These are phyloP conservation scores for Anagrus nilaparvatae DNA, from an alignment of 1,140 invertebrate genomes.

Conservation along the genomic window DNA sequence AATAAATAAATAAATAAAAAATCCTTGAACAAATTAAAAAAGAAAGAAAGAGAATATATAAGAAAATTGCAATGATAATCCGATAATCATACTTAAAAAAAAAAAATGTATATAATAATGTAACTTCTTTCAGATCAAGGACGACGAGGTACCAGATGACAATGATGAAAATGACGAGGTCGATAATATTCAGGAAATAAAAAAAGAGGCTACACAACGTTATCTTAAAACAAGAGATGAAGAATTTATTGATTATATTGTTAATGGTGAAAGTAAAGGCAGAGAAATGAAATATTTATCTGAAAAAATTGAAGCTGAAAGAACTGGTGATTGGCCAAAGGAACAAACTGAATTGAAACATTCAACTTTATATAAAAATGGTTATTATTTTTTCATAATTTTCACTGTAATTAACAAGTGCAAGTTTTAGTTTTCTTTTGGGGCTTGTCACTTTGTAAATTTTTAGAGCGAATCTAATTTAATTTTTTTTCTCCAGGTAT, in stretches of 20 bases:
- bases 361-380: too few relatives aligned
- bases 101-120: neutral
- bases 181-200: constrained; percentile 38
- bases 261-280: constrained; percentile 59
- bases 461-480: constrained; percentile 23
- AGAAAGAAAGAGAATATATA: neutral
- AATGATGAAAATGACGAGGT: constrained; percentile 35
- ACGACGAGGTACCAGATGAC: constrained; percentile 55
- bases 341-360: too few relatives aligned
- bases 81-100: too few relatives aligned
- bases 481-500: too few relatives aligned
- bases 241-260: constrained; percentile 64
- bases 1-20: neutral
- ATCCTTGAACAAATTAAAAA: neutral
- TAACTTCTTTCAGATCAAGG: constrained; percentile 46
- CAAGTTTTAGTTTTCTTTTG: too few relatives aligned
- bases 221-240: constrained; percentile 46
- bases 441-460: neutral
- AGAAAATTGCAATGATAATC: neutral
- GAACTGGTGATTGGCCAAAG: constrained; percentile 34
- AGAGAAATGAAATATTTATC: constrained; percentile 68
- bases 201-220: constrained; percentile 46
- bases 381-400: too few relatives aligned
- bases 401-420: too few relatives aligned
- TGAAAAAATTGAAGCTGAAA: constrained; percentile 61